These are phyloP conservation scores for Yponomeuta plumbellus DNA, from an alignment of 2,888 invertebrate genomes.

Conservation along the genomic window DNA sequence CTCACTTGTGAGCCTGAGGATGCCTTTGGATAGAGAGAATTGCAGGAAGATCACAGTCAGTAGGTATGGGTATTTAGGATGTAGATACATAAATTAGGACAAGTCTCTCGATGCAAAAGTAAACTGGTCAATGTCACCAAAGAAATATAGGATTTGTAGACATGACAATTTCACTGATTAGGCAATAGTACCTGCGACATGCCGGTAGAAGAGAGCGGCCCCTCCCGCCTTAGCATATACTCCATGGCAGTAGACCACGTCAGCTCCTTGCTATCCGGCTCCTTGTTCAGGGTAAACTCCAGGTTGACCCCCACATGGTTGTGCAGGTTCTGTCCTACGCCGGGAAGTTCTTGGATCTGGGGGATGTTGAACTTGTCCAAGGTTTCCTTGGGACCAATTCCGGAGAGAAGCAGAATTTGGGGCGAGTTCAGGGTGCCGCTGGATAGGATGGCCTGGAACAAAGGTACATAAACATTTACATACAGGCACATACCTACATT, in stretches of 20 bases:
- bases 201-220: conserved; percentile 80
- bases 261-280: conserved; percentile 70
- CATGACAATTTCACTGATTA: not conserved
- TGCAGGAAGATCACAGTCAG: no score
- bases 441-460: conserved; percentile 71
- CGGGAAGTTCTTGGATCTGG: conserved; percentile 78
- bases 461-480: conserved; percentile 22
- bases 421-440: conserved; percentile 82
- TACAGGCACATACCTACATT: no score
- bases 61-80: no score
- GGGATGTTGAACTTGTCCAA: conserved; percentile 76
- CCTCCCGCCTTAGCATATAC: conserved; percentile 77
- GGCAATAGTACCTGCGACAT: conserved; percentile 74
- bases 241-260: conserved; percentile 79
- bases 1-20: no score
- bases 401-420: conserved; percentile 80
- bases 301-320: conserved; percentile 81
- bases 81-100: no score
- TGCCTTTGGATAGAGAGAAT: no score
- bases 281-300: conserved; percentile 71
- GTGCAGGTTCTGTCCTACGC: conserved; percentile 82
- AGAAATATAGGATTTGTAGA: not conserved
- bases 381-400: conserved; percentile 79
- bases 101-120: no score
- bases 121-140: not conserved